Conservation (phyloP, 2,113 vertebrate genomes). For the Sinocyclocheilus grahami region DNA sequence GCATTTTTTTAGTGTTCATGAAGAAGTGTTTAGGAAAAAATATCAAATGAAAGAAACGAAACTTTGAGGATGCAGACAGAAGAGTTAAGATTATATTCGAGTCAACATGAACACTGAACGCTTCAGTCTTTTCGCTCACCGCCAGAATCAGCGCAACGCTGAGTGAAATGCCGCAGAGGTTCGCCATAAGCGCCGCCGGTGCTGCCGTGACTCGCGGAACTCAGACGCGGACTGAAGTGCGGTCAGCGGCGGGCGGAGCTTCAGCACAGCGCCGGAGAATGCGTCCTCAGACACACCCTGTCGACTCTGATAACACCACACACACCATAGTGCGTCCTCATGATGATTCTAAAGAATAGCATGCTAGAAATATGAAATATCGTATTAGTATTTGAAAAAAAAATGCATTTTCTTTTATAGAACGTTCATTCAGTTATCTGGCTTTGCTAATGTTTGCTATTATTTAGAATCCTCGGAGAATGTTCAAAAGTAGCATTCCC, state of each 20-base stretch:
- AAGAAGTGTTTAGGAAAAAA: background rate
- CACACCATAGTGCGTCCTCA: no score
- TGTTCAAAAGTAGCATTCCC: no score
- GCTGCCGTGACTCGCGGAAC: background rate
- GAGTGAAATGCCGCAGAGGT: background rate
- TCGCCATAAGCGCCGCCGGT: background rate
- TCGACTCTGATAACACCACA: no score
- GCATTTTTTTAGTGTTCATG: background rate
- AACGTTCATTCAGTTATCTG: no score
- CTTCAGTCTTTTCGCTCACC: background rate
- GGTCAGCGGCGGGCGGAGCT: background rate
- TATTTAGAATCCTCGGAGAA: no score
- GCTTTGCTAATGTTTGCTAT: no score
- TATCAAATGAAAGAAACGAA: background rate
- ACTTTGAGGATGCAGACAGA: background rate
- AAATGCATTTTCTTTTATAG: no score
- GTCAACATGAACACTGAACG: background rate
- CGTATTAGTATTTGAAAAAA: no score
- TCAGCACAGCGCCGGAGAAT: no score
- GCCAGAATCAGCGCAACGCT: background rate
- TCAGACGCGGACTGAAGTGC: background rate
- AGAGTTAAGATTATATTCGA: background rate
- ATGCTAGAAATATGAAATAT: no score
- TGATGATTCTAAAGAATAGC: no score
- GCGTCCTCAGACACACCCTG: no score